Percentiles rank a stretch among this genome's conserved stretches.
Evolutionary conservation across 2,888 invertebrate genomes (phyloP).

Genomic region (Oscheius sp.): DNA sequence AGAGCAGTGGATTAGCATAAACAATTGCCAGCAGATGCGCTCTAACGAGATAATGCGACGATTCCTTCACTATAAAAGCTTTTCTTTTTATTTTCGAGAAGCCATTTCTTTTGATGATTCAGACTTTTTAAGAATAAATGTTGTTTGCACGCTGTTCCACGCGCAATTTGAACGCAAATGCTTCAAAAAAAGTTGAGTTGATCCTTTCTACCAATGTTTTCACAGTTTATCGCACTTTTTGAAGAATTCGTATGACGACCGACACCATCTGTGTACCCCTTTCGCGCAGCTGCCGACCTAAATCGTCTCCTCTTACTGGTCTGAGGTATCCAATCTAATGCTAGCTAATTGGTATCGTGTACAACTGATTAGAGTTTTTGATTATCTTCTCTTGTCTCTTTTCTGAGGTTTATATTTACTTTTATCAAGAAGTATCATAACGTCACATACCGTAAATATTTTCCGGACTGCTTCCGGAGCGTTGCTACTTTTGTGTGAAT

Average conservation of each 20-base stretch:
- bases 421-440: too few species aligned
- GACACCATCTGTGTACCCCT: constrained; percentile 20
- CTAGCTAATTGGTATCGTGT: background rate
- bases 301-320: constrained; percentile 25
- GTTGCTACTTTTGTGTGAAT: too few species aligned
- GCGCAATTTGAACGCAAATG: constrained; percentile 11
- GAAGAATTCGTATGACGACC: background rate
- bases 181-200: background rate
- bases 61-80: background rate
- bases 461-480: too few species aligned
- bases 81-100: background rate
- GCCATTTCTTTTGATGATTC: constrained; percentile 1
- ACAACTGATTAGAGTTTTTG: too few species aligned
- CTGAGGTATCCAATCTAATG: background rate
- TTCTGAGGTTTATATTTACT: too few species aligned
- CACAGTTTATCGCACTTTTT: constrained; percentile 6
- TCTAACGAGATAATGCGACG: constrained; percentile 21
- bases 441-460: too few species aligned
- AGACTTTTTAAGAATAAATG: constrained; percentile 6
- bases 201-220: background rate
- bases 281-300: constrained; percentile 27
- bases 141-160: constrained; percentile 20
- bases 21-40: constrained; percentile 26
- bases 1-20: constrained; percentile 31
- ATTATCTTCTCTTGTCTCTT: too few species aligned